These are phyloP conservation scores for Laticauda laticaudata DNA, from an alignment of 2,113 vertebrate genomes.

Conservation along the genomic window DNA sequence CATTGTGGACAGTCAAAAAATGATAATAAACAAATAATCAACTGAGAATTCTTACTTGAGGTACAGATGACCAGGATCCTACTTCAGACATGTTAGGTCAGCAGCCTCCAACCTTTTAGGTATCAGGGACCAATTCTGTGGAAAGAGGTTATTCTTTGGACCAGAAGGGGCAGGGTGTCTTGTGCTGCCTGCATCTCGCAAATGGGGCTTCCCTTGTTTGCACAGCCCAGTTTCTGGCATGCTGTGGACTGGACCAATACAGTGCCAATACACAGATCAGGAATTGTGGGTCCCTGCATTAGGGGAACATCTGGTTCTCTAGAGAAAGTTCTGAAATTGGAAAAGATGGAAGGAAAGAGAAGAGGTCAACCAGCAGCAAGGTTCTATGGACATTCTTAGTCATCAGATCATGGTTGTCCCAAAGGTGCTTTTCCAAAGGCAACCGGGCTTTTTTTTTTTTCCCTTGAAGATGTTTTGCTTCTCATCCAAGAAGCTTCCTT, in stretches of 20 bases:
- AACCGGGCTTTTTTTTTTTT: background rate
- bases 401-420: background rate
- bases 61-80: background rate
- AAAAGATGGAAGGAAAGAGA: background rate
- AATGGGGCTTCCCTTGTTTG: too few species aligned
- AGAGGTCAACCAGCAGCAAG: background rate
- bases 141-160: too few species aligned
- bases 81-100: background rate
- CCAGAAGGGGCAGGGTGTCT: too few species aligned
- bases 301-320: background rate
- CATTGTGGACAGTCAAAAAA: too few species aligned
- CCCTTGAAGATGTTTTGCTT: background rate
- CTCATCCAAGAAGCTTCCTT: background rate
- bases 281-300: background rate
- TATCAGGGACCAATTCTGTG: too few species aligned
- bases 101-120: too few species aligned
- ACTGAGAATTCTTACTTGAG: background rate
- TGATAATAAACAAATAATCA: background rate
- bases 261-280: too few species aligned
- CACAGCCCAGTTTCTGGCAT: too few species aligned
- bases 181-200: too few species aligned
- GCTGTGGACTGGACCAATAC: too few species aligned
- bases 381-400: background rate
- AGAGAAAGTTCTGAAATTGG: background rate
- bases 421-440: background rate